Evolutionary conservation across 2,113 vertebrate species (phyloP).

Genomic region (Meleagris gallopavo): DNA sequence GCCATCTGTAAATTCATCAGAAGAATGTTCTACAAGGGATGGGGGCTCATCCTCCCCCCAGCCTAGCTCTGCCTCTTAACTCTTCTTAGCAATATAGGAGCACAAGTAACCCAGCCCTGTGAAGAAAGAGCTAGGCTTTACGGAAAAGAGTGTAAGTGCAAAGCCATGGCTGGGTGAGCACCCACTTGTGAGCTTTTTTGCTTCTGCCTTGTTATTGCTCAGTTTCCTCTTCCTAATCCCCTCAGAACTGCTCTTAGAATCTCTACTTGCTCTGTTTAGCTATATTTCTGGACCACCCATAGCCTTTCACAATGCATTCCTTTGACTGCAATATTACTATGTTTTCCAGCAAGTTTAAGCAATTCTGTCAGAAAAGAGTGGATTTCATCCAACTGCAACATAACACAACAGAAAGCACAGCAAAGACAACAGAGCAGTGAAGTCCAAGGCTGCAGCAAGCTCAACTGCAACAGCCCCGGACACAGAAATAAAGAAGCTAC

Average conservation of each 20-base stretch:
- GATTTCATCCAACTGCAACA: not conserved
- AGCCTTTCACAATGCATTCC: not conserved
- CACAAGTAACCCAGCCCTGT: not conserved
- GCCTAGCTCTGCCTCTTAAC: fast-evolving
- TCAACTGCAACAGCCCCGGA: too few relatives aligned
- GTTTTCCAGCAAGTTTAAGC: not conserved
- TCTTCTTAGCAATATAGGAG: not conserved
- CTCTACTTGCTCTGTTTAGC: not conserved
- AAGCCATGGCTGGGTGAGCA: fast-evolving
- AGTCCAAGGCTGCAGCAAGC: too few relatives aligned
- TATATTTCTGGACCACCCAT: not conserved
- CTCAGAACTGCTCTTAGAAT: not conserved
- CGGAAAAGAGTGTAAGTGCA: not conserved
- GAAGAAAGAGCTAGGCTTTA: not conserved
- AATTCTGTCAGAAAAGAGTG: not conserved
- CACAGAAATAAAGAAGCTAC: too few relatives aligned
- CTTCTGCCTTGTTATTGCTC: fast-evolving
- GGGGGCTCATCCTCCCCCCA: not conserved
- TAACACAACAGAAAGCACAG: too few relatives aligned
- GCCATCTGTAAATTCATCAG: not conserved
- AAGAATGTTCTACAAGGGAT: not conserved
- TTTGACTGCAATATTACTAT: not conserved
- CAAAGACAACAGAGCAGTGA: too few relatives aligned
- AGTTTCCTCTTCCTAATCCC: not conserved
- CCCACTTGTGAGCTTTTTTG: not conserved